Evolutionary conservation across 2,888 invertebrate genomes (phyloP).

Genomic region (Tubulanus polymorphus): DNA sequence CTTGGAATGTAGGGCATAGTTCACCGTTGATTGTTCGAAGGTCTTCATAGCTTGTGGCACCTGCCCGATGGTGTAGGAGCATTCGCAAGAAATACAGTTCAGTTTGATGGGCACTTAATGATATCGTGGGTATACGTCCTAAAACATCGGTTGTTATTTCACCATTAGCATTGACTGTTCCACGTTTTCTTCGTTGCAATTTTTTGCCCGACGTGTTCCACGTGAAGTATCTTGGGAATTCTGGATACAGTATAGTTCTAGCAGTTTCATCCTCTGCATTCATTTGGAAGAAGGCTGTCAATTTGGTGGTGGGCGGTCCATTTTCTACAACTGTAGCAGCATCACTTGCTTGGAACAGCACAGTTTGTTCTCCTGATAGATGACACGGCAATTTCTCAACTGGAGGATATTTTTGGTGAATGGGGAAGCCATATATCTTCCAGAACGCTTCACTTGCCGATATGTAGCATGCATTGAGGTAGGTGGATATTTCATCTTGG

Average conservation of each 20-base stretch:
- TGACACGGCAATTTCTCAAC: constrained; percentile 24
- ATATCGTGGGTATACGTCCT: constrained; percentile 21
- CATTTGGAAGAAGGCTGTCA: constrained; percentile 13
- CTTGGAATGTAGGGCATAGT: constrained; percentile 31
- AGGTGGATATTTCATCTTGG: constrained; percentile 36
- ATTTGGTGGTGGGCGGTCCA: constrained; percentile 7
- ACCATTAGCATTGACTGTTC: constrained; percentile 4
- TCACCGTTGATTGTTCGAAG: constrained; percentile 21
- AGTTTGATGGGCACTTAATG: constrained; percentile 21
- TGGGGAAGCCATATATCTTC: constrained; percentile 37
- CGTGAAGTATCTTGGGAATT: constrained; percentile 21
- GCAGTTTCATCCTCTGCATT: constrained; percentile 12
- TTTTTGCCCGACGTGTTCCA: constrained; percentile 14
- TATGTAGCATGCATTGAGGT: constrained; percentile 38
- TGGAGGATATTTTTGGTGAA: constrained; percentile 35
- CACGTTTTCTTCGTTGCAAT: constrained; percentile 19
- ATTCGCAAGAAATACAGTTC: constrained; percentile 24
- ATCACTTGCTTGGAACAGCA: constrained; percentile 17
- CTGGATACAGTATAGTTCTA: constrained; percentile 15
- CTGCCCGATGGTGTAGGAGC: constrained; percentile 10
- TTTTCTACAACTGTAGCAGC: constrained; percentile 5
- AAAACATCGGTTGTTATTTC: constrained; percentile 10
- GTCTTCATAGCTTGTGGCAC: background rate
- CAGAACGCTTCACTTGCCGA: constrained; percentile 46
- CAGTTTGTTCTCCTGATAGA: constrained; percentile 23